These are phyloP conservation scores for Jacana jacana DNA, from an alignment of 2,113 vertebrate species.

Conservation along the genomic window DNA sequence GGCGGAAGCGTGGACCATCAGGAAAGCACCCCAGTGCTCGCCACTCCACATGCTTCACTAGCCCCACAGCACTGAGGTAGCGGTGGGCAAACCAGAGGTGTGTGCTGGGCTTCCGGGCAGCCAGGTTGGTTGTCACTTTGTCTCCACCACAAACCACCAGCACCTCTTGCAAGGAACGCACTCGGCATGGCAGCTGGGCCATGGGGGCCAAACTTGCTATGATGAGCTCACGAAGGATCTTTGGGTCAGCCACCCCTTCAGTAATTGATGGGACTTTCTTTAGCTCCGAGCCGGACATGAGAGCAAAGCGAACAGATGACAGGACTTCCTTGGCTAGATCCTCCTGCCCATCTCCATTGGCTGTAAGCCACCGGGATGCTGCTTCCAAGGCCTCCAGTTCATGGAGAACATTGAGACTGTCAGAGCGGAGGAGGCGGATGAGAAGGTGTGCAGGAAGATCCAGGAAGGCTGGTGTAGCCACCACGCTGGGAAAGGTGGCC, in stretches of 20 bases:
- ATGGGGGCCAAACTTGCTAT: slow-evolving; percentile 56
- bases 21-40: slow-evolving; percentile 81
- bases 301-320: slow-evolving; percentile 83
- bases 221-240: slow-evolving; percentile 30
- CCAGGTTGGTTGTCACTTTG: slow-evolving; percentile 73
- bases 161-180: slow-evolving; percentile 77
- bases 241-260: slow-evolving; percentile 63
- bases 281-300: slow-evolving; percentile 90
- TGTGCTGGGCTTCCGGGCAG: slow-evolving; percentile 75
- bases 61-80: slow-evolving; percentile 79
- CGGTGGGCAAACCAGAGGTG: slow-evolving; percentile 87
- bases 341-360: slow-evolving; percentile 71
- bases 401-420: slow-evolving; percentile 79
- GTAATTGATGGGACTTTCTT: slow-evolving; percentile 78
- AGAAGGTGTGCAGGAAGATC: slow-evolving; percentile 78
- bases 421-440: slow-evolving; percentile 74
- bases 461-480: slow-evolving; percentile 76
- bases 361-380: slow-evolving; percentile 81
- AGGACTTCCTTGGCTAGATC: slow-evolving; percentile 75
- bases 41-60: slow-evolving; percentile 89
- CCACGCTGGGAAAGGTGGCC: slow-evolving; percentile 82
- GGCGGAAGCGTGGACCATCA: slow-evolving; percentile 83
- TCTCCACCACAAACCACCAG: slow-evolving; percentile 88
- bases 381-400: slow-evolving; percentile 85
- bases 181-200: slow-evolving; percentile 61